Percentiles rank a stretch among this genome's conserved stretches.
Conservation (phyloP, 2,113 vertebrate genomes). For the Ascaphus truei region DNA sequence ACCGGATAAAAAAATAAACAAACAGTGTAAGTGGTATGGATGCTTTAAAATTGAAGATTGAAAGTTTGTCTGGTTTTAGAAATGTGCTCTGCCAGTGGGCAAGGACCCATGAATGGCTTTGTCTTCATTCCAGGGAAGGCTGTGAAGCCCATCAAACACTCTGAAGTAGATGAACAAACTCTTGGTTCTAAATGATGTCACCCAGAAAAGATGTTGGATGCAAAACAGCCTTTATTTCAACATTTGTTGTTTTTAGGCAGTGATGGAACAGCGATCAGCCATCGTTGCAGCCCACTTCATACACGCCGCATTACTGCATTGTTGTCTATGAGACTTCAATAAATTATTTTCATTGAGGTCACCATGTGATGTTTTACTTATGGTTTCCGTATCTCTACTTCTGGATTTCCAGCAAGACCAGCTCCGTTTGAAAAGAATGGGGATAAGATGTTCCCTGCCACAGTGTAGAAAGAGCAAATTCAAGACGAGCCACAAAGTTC, state of each 20-base stretch:
- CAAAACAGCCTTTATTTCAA: slow-evolving; percentile 4
- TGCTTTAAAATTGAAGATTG: neutral
- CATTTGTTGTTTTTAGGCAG: neutral
- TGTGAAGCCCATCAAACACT: neutral
- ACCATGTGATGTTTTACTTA: too few relatives aligned
- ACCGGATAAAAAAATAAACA: too few relatives aligned
- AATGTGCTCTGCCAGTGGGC: neutral
- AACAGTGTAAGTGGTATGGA: neutral
- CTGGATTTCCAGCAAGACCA: too few relatives aligned
- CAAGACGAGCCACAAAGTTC: too few relatives aligned
- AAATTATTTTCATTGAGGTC: too few relatives aligned
- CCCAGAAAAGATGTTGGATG: slow-evolving; percentile 8
- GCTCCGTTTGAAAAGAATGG: too few relatives aligned
- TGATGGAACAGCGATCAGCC: neutral
- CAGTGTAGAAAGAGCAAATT: too few relatives aligned
- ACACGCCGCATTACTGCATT: neutral
- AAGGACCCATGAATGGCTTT: neutral
- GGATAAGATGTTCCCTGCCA: neutral
- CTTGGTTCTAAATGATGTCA: slow-evolving; percentile 13
- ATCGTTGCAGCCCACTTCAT: neutral
- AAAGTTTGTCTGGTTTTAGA: neutral
- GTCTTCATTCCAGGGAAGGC: neutral
- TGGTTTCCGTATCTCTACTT: too few relatives aligned
- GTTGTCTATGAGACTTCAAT: too few relatives aligned
- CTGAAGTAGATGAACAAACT: slow-evolving; percentile 1